phyloP scores from a whole-genome alignment of 2,113 vertebrate genomes.

The Salvator merianae region DNA sequence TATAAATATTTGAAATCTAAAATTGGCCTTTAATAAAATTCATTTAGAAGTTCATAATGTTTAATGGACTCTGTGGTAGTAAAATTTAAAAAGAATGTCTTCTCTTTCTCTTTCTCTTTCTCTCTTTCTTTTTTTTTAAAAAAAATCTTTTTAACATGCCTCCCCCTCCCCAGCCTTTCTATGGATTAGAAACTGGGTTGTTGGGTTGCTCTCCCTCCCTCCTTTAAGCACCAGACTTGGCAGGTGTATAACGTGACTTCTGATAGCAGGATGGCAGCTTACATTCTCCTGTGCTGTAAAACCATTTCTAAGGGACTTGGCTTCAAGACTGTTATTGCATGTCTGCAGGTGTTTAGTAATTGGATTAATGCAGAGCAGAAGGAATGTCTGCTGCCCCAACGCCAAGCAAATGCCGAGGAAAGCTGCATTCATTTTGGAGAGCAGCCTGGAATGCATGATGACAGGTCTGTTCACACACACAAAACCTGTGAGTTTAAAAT shows the following conservation, averaged over 20 bases:
- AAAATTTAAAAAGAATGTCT: slow-evolving; percentile 63
- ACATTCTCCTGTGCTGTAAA: slow-evolving; percentile 78
- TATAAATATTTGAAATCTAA: slow-evolving; percentile 70
- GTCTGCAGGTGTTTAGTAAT: slow-evolving; percentile 94
- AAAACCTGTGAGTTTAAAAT: slow-evolving; percentile 75
- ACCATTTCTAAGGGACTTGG: slow-evolving; percentile 83
- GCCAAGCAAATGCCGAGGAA: slow-evolving; percentile 73
- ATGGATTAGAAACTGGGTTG: slow-evolving; percentile 66
- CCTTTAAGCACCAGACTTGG: slow-evolving; percentile 78
- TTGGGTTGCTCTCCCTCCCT: slow-evolving; percentile 34
- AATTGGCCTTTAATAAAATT: slow-evolving; percentile 67
- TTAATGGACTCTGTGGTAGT: slow-evolving; percentile 66
- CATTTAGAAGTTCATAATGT: slow-evolving; percentile 64
- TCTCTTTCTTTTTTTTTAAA: too few species aligned
- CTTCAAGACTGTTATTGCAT: slow-evolving; percentile 86
- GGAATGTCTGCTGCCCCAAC: slow-evolving; percentile 81
- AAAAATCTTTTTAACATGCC: slow-evolving; percentile 60
- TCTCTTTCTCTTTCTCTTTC: slow-evolving; percentile 23
- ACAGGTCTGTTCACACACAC: slow-evolving; percentile 79
- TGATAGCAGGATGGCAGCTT: slow-evolving; percentile 82
- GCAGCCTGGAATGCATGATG: slow-evolving; percentile 82
- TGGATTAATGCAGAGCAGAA: slow-evolving; percentile 88
- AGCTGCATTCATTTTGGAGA: slow-evolving; percentile 81
- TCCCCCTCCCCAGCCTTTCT: slow-evolving; percentile 49
- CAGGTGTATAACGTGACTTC: slow-evolving; percentile 86